These are phyloP conservation scores for Pycnonotus jocosus DNA, from an alignment of 2,113 vertebrate genomes.

Conservation along the genomic window DNA sequence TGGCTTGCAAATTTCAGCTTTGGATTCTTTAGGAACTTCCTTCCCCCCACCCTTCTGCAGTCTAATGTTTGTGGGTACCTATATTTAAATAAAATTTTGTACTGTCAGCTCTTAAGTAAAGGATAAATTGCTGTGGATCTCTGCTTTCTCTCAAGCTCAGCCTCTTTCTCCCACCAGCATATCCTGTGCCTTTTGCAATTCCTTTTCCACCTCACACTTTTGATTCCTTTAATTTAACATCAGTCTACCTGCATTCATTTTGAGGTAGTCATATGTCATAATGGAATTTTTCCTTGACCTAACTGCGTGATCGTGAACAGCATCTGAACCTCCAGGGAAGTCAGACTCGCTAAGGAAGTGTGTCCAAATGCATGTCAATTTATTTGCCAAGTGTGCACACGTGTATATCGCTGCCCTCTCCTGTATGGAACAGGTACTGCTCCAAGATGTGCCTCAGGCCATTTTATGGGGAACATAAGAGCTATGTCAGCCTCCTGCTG, in stretches of 20 bases:
- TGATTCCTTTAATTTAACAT: neutral
- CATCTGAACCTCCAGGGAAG: neutral
- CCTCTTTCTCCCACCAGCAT: neutral
- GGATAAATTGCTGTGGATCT: neutral
- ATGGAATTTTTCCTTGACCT: neutral
- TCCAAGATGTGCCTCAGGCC: neutral
- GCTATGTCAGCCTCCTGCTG: neutral
- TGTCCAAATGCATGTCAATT: accelerated
- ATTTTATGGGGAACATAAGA: neutral
- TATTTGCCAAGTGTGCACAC: neutral
- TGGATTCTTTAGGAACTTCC: neutral
- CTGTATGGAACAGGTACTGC: slow-evolving; percentile 30
- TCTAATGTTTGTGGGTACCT: neutral
- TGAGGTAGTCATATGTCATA: no score
- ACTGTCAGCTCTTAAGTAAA: neutral
- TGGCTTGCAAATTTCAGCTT: neutral
- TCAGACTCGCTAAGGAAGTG: neutral
- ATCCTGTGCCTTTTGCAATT: neutral
- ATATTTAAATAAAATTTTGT: neutral
- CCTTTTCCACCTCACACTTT: neutral
- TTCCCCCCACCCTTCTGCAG: neutral
- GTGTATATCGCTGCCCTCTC: slow-evolving; percentile 43
- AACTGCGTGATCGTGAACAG: accelerated
- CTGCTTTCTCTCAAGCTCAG: neutral
- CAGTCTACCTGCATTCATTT: neutral